Evolutionary conservation across 2,797 vertebrate genomes (phyloP), one percentile per base, ranked within the genome.

Genomic region (Oreortyx pictus): DNA sequence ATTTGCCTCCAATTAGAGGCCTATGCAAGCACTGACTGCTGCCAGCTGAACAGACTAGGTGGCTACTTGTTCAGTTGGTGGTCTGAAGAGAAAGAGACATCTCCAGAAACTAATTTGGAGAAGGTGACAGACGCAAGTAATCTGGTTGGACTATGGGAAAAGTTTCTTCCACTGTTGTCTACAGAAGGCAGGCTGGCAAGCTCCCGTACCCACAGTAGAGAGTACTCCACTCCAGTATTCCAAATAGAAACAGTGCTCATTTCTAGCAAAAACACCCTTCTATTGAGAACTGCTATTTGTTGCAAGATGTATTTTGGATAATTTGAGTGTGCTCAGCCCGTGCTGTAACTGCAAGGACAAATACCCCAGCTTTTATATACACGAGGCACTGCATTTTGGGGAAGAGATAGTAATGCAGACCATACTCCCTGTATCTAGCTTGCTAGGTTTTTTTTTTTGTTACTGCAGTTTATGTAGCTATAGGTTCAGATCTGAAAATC

Each of bases 401-500:
- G 37, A 85, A 31, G 47, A 25, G 16, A 17, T 4, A 39, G 17
- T 20, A 3, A 29, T 22, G 61, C 20, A 77, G 50, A 54, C 27
- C 31, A 15, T 15, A 25, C 14, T 91, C 1, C 0, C 35, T 62
- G 0, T 56, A 22, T 16, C 25, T 44, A 17, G 2, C 22, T 29
- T 37, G 22, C 14, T 14, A 19, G 8, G 14, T 27, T 50, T 25
- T 50, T 52, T n/a, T 43, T 70, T 88, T 62, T 18, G 43, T 19
- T 18, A 46, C 15, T 71, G 80, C 41, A 86, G 65, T 29, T 29
- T 35, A 39, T 20, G 2, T 16, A 41, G 29, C 14, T 8, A 35
- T 9, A 25, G 35, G 35, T 41, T 35, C 49, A 46, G 37, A 29
- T 19, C 27, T 62, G 60, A 77, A 81, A 85, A 49, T 11, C 61